Conservation (phyloP, 2,113 vertebrate genomes). For the Pycnonotus jocosus region DNA sequence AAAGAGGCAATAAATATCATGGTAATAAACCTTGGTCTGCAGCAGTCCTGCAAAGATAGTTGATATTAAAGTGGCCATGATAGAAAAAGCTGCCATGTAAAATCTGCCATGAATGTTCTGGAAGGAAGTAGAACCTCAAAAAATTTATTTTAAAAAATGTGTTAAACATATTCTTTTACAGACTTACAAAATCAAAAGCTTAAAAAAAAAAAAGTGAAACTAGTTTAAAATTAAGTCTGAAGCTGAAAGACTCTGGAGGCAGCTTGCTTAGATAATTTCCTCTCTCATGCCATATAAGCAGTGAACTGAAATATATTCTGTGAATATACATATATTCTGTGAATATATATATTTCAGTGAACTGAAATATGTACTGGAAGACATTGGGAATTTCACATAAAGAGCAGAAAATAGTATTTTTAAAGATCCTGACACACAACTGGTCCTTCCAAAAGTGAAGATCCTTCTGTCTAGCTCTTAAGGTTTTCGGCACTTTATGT, state of each 20-base stretch:
- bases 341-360: too few species aligned
- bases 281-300: neutral
- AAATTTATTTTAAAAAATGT: neutral
- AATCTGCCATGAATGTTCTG: neutral
- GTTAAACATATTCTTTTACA: neutral
- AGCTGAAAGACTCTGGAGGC: neutral
- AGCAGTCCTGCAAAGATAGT: neutral
- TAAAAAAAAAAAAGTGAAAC: neutral
- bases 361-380: too few species aligned
- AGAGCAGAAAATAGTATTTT: neutral
- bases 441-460: neutral
- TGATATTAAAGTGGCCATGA: neutral
- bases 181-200: neutral
- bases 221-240: neutral
- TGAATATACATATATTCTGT: too few species aligned
- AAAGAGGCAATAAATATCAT: neutral
- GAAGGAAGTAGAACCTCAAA: neutral
- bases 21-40: neutral
- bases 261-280: neutral
- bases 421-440: neutral
- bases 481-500: constrained; percentile 2
- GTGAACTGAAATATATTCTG: neutral
- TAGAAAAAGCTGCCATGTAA: neutral
- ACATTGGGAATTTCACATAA: neutral
- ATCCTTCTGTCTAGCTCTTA: neutral